phyloP scores from a whole-genome alignment of 1,140 invertebrate genomes.

The Anoplolepis gracilipes region DNA sequence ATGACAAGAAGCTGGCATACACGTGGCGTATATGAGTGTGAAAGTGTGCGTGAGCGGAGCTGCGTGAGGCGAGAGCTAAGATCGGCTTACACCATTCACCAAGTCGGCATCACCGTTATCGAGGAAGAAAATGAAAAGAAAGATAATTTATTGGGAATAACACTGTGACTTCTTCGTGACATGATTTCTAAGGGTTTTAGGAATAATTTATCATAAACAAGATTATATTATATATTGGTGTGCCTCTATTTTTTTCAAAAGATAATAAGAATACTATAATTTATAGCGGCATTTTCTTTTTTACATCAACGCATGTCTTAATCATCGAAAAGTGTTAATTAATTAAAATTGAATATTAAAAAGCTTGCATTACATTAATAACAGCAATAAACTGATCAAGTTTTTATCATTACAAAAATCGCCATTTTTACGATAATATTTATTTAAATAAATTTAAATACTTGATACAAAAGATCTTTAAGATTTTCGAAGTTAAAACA shows the following conservation, averaged over 20 bases:
- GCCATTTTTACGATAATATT: not conserved
- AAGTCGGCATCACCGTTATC: constrained; percentile 10
- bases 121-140: not conserved
- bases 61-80: constrained; percentile 56
- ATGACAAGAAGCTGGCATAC: not conserved
- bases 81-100: constrained; percentile 50
- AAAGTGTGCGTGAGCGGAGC: constrained; percentile 23
- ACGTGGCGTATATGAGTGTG: not conserved
- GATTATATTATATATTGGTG: constrained; percentile 8
- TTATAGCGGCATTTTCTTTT: not conserved
- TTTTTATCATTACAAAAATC: not conserved
- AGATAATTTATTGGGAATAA: constrained; percentile 28
- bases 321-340: not conserved
- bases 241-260: not conserved
- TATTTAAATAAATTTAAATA: not conserved
- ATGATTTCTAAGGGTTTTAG: not conserved
- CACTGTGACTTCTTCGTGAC: not conserved
- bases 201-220: not conserved
- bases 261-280: not conserved
- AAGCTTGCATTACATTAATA: not conserved
- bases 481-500: not conserved
- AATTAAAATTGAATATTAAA: not conserved
- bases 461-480: no score
- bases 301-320: not conserved
- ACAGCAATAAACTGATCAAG: not conserved